Base-by-base conservation (phyloP, 1,140 invertebrate species). In the Cotesia typhae region DNA sequence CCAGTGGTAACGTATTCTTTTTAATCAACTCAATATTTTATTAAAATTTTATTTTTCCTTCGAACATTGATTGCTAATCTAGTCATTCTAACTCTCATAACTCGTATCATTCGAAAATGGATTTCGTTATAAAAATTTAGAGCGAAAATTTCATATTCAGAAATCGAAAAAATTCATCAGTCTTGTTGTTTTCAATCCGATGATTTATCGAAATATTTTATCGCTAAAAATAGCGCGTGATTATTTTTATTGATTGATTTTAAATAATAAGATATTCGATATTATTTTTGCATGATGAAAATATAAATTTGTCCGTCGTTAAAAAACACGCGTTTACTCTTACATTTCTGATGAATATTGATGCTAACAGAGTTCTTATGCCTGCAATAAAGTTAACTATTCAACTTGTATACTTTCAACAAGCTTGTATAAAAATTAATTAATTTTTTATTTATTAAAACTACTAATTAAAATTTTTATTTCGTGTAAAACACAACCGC, bases 1-100 rank as follows among this genome's bases (percentile, higher is more conserved):
- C 85, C 85, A 83, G 85, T 85, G 85, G 85, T 87, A 87, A 87
- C 47, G 84, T 85, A 86, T 83, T 70, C 74, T 61, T 75, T 74
- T n/a, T 63, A n/a, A 64, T 53, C 36, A 35, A 51, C 37, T 37
- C 2, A 47, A 61, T 51, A 14, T 36, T 61, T 53, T 55, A 20
- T 36, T 47, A 20, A 2, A 66, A 10, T 14, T 28, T 66, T 38
- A 3, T 28, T 66, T 66, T 35, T 60, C 7, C 12, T 20, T 55
- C 53, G n/a, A 6, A 55, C 17, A 14, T 55, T n/a, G n/a, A n/a
- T 70, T 73, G 67, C 66, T 14, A 47, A 41, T 41, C 38, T 41
- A 41, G 20, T 78, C 60, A 55, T 28, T 53, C 38, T 20, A 17
- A 63, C 20, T 9, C 41, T 47, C 41, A 10, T 47, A 47, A 47